Evolutionary conservation across 2,888 invertebrate genomes (phyloP), one percentile per base, ranked within the genome.

Genomic region (Timema cristinae): DNA sequence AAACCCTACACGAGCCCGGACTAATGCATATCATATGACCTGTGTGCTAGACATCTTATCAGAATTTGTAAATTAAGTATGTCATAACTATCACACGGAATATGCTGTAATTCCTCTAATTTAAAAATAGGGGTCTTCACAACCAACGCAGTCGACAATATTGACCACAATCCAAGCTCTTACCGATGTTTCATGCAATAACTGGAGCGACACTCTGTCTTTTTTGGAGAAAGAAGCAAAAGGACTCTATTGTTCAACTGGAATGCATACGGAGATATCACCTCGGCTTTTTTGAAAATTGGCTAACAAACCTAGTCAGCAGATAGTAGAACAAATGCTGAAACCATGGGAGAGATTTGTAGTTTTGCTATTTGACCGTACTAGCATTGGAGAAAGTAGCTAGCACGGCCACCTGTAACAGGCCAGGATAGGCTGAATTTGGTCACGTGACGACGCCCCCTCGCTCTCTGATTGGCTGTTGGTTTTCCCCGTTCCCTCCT

Each of bases 191-290:
- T 59, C 59, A n/a, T 6, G 59, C 13, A 11, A 59, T 59, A 13
- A 59, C 8, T n/a, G 59, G n/a, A 13, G 15, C 13, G n/a, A n/a
- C 16, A 59, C 15, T 13, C 56, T 56, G n/a, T 59, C 5, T 59
- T 59, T n/a, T n/a, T 59, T 59, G 59, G 5, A 59, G 59, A n/a
- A 59, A 59, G 59, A 59, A 2, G 59, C 59, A 59, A 59, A n/a
- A 59, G n/a, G 59, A 59, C n/a, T 8, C n/a, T 0, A 59, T 11
- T 13, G 15, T 13, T 13, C 59, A 59, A 13, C 59, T 59, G 59
- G 8, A 59, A 59, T n/a, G 15, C 59, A 32, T 59, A 59, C 15
- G 6, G 32, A 59, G n/a, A 5, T 59, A 0, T 59, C 15, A 59
- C 59, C 15, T 9, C 1, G 16, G n/a, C n/a, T 6, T 59, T n/a